Evolutionary conservation across 2,113 vertebrate genomes (phyloP).

Genomic region (Narcine bancroftii): DNA sequence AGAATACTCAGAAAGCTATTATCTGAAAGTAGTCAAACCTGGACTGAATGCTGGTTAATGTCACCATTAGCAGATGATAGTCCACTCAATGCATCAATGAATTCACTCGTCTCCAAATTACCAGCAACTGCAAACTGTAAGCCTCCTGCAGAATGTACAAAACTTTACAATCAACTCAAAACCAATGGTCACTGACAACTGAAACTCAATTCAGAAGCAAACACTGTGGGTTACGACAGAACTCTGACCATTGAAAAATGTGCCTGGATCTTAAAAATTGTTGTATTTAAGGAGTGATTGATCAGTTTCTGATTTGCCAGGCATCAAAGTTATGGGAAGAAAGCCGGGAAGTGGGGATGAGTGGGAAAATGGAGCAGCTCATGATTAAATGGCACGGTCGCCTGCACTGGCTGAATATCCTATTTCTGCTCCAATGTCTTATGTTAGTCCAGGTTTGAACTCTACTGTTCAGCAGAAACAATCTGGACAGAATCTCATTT

Average conservation of each 20-base stretch:
- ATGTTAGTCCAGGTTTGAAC: background rate
- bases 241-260: background rate
- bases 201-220: background rate
- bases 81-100: slow-evolving; percentile 55
- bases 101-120: slow-evolving; percentile 44
- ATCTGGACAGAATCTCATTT: background rate
- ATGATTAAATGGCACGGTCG: too few relatives aligned
- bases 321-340: too few relatives aligned
- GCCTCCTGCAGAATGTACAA: slow-evolving; percentile 48
- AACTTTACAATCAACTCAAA: background rate
- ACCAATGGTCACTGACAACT: slow-evolving; percentile 7
- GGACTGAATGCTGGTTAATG: slow-evolving; percentile 47
- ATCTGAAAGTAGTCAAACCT: slow-evolving; percentile 45
- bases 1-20: background rate
- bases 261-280: background rate
- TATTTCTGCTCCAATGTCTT: too few relatives aligned
- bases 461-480: too few relatives aligned
- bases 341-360: too few relatives aligned
- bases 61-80: slow-evolving; percentile 50
- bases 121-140: slow-evolving; percentile 49
- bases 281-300: too few relatives aligned
- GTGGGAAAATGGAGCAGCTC: too few relatives aligned
- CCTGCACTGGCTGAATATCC: too few relatives aligned
- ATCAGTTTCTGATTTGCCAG: too few relatives aligned
- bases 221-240: background rate